These are phyloP conservation scores for Ichneumoninae sp. DNA, from an alignment of 2,888 invertebrate genomes.

Conservation along the genomic window DNA sequence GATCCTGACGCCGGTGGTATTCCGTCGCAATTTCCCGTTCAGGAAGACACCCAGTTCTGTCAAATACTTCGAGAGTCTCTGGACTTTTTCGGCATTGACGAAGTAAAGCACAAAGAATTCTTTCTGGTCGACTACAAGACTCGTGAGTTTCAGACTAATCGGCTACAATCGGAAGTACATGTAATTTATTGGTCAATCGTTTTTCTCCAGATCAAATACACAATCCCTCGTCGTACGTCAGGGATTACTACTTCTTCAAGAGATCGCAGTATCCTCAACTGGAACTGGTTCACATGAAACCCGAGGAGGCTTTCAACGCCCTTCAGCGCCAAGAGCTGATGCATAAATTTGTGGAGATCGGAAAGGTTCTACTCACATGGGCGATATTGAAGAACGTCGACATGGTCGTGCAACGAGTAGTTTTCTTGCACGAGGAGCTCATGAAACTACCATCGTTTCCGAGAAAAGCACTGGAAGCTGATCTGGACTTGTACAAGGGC, in stretches of 20 bases:
- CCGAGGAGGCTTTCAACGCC: conserved; percentile 95
- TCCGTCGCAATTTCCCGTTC: conserved; percentile 99
- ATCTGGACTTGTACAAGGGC: conserved; percentile 95
- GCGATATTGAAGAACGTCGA: conserved; percentile 96
- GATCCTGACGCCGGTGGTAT: conserved; percentile 96
- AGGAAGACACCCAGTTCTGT: conserved; percentile 98
- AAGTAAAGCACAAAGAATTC: conserved; percentile 93
- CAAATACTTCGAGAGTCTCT: conserved; percentile 97
- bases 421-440: conserved; percentile 98
- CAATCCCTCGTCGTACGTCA: conserved; percentile 96
- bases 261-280: conserved; percentile 99
- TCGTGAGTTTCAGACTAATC: conserved; percentile 87
- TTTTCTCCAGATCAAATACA: conserved; percentile 94
- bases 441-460: conserved; percentile 99
- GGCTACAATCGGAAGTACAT: neutral
- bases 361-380: conserved; percentile 96
- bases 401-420: conserved; percentile 98
- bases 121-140: conserved; percentile 99
- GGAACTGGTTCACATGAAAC: conserved; percentile 96
- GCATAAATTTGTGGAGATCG: conserved; percentile 98
- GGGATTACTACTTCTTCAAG: conserved; percentile 94
- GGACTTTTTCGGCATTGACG: conserved; percentile 98
- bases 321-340: conserved; percentile 95
- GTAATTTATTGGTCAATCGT: neutral
- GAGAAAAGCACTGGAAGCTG: conserved; percentile 98